Evolutionary conservation across 2,797 vertebrate genomes (phyloP), one percentile per base, ranked within the genome.

Genomic region (Craterocephalus amniculus): DNA sequence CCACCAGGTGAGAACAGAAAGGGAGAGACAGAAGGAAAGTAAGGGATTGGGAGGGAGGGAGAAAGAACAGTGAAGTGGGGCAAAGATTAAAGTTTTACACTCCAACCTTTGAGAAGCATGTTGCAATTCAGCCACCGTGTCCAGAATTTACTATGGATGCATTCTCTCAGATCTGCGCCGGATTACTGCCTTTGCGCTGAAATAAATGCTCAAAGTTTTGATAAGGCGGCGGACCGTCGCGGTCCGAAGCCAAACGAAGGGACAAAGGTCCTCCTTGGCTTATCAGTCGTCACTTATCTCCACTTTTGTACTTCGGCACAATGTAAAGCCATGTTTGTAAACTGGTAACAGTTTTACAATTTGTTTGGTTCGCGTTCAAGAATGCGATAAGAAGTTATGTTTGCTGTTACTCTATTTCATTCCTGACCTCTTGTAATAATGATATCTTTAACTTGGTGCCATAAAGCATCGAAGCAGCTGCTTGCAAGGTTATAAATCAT

Each of bases 71-170:
- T 62, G 34, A 67, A 45, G 24, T 6, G 58, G 20, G 54, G 63
- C 55, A 83, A 79, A 89, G 89, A 88, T 94, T 90, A 92, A 91
- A 90, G 86, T 89, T 93, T 93, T 89, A 93, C 90, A 86, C 79
- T 79, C n/a, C 63, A 87, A 81, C 80, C 84, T 88, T 90, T 87
- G 87, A 88, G 80, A 79, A 79, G 70, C 10, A 63, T 91, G 89
- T 91, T 85, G 87, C 89, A 92, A 94, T 58, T 81, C 68, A 71
- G 78, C 74, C n/a, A 49, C 74, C 24, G 20, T 63, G 76, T 78
- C 64, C 60, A 75, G 51, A 72, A 81, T 90, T 90, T 90, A 88
- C 83, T 78, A 76, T 55, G 10, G 2, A 64, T 29, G 20, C 14
- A 0, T 27, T 75, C 60, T 65, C 40, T 91, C 66, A 84, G 89